Evolutionary conservation across 2,888 invertebrate genomes (phyloP), one percentile per base, ranked within the genome.

Genomic region (Thumatha senex): DNA sequence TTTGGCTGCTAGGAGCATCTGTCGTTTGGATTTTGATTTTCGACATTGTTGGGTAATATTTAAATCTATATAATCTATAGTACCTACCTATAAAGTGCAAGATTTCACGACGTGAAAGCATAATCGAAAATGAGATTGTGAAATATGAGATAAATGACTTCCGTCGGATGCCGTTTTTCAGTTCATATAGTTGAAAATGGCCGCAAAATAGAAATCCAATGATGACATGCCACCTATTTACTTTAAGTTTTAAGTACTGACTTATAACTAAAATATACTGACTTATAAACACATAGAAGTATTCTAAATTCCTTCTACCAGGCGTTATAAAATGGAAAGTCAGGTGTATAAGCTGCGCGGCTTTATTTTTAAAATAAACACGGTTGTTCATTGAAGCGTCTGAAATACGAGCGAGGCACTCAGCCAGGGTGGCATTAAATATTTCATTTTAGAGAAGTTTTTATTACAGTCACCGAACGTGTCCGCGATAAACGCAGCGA

Each of bases 371-470:
- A 77, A 74, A 81, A 79, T 75, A 78, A 84, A 82, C 78, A 80
- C 69, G 62, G 70, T 69, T 75, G 76, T 79, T 81, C 77, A 82
- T 78, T 74, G 77, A 70, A 70, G 74, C 68, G 64, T 58, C 64
- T 61, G 67, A 70, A 72, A 67, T 76, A 73, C 73, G 74, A 71
- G 67, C 66, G 63, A 58, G 78, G 78, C 77, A 78, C 81, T 82
- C 81, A 76, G 73, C 63, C 67, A 68, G 74, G 81, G 82, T 73
- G 80, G 84, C 81, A 86, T 89, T 89, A 89, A 89, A 89, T 89
- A 89, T 89, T 89, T 88, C 86, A 89, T 88, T 89, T 89, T 86
- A 88, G 89, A 89, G 85, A 89, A 89, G 86, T 89, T 89, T 89
- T 89, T 89, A 89, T 88, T 88, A 81, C 87, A 81, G 80, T 74